These are phyloP conservation scores for Propithecus coquereli DNA, from an alignment of 2,113 vertebrate species.

Conservation along the genomic window DNA sequence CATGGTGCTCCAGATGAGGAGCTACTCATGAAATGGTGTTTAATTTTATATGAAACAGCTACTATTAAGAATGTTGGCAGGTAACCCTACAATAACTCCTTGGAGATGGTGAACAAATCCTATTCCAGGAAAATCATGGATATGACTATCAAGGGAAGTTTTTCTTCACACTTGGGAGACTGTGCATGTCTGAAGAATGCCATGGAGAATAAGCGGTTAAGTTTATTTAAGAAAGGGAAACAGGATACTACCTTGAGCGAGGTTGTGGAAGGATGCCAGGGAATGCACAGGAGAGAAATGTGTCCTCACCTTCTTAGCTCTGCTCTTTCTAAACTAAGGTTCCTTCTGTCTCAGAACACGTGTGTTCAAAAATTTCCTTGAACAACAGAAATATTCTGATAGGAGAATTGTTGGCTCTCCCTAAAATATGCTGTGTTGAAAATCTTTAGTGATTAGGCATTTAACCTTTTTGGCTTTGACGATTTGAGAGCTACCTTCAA, in stretches of 20 bases:
- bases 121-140: neutral
- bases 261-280: neutral
- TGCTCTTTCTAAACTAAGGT: neutral
- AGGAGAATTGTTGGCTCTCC: neutral
- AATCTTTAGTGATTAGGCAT: neutral
- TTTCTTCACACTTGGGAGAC: neutral
- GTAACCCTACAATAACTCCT: neutral
- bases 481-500: neutral
- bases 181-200: neutral
- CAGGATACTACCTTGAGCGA: neutral
- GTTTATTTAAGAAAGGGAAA: neutral
- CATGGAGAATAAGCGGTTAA: neutral
- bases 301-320: neutral
- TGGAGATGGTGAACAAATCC: neutral
- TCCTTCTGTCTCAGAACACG: neutral
- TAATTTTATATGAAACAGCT: slow-evolving; percentile 7
- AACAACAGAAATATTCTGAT: neutral
- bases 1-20: neutral
- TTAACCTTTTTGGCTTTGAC: neutral
- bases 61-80: neutral
- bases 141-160: neutral
- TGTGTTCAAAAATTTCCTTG: neutral
- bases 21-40: neutral
- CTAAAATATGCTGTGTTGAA: neutral
- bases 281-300: neutral